Evolutionary conservation across 2,888 invertebrate species (phyloP), one percentile per base, ranked within the genome.

Genomic region (Ditula angustiorana): DNA sequence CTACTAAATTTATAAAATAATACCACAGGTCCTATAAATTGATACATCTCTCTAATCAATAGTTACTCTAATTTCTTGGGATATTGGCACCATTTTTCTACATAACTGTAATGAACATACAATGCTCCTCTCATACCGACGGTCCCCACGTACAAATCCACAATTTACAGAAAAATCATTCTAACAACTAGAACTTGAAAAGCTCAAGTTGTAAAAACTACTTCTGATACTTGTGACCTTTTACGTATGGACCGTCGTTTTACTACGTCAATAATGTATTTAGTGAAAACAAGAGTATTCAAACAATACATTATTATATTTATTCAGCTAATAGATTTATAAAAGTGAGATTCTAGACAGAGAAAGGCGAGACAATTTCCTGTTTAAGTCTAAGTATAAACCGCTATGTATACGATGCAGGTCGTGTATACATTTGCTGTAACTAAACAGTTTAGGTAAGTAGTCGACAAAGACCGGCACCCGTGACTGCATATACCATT

Each of bases 331-430:
- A 81, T 75, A 74, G 61, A 71, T 74, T 79, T 78, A 76, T 75
- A 80, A 80, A 80, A 74, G 77, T 89, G 92, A 92, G 92, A 92
- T 91, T 92, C 91, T 71, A 83, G 73, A 80, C 79, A 86, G 85
- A 88, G 83, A 85, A 88, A 80, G 81, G 72, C 78, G 72, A 79
- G 81, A 67, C 77, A 81, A 78, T 80, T 80, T 82, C 81, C 74
- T 71, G 72, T 76, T 77, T 82, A 78, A 81, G 83, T 2, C 41
- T 91, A 92, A 92, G 92, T 92, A 91, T 87, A 82, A 84, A 90
- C 91, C 91, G 91, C 91, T 86, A 88, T 84, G 86, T 86, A 88
- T 74, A 81, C 41, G 0, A 41, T 19, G 41, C 41, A 41, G 19
- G 19, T 10, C 19, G 41, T 41, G 41, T 10, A 41, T 41, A 41